Base-by-base conservation (phyloP, 2,888 invertebrate species). In the Netelia fuscicornis region DNA sequence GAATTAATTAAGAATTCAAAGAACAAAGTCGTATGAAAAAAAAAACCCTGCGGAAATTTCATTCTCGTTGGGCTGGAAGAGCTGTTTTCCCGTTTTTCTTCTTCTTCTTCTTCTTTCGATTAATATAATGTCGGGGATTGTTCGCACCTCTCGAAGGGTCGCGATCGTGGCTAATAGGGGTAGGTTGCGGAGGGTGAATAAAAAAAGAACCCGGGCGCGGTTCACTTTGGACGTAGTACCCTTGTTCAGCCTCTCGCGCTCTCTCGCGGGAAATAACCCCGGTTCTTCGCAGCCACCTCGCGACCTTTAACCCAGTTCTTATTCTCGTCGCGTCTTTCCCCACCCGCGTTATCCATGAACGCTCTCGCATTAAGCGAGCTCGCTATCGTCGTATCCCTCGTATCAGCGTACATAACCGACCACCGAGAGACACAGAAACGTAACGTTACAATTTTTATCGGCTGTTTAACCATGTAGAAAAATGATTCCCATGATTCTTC, bases 261-360 rank as follows among this genome's bases (percentile, higher is more conserved):
- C 54, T 81, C 76, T 70, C 84, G 25, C 64, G 68, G 78, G 81
- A 81, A 81, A 84, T 84, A 81, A 83, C 78, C 71, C 58, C 75
- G 67, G 56, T 71, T 84, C 58, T 80, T 70, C 54, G 54, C 23
- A 70, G 58, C 52, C 23, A 80, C 74, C 83, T 79, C 70, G 79
- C 75, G 84, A 86, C 81, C 87, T 84, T 86, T 86, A 86, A 84
- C 87, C 84, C 78, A 87, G 76, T 87, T 87, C 65, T 74, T 72
- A 87, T 87, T 87, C 84, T 81, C 81, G 80, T 78, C 84, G 77
- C 80, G 80, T 81, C 76, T 77, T 48, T 54, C 42, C 62, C 81
- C 84, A 17, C 30, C 54, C 54, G 54, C 13, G 67, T 84, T 77
- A 77, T 74, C 74, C 81, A 74, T 68, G 72, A 84, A 77, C 67